Evolutionary conservation across 2,797 vertebrate genomes (phyloP), one percentile per base, ranked within the genome.

Genomic region (Sebastes itinus): DNA sequence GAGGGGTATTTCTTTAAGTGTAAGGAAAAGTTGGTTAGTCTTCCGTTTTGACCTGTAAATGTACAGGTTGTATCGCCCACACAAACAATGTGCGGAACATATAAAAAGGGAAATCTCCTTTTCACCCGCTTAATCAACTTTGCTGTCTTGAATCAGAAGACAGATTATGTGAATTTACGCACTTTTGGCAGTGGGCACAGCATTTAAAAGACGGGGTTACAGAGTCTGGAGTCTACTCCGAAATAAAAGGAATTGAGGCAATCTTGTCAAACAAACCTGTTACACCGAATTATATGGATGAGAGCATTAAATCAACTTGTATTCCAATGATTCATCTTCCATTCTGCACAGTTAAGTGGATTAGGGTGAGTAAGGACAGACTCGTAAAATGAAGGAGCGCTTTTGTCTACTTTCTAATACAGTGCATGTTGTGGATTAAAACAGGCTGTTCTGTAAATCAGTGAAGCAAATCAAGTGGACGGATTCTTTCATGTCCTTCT

Each of bases 331-430:
- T 74, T 87, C 66, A 83, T 65, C 58, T 27, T 77, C 55, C 59
- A 54, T 84, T 71, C 18, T 52, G 67, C 62, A 78, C 56, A 49
- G 65, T 73, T 86, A 81, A 84, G 61, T 81, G 78, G 81, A 86
- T 82, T 78, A 75, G 30, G 32, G 25, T 67, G 25, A 75, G 25
- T 75, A 72, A 72, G 20, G 82, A 63, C 52, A 74, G 32, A 71
- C 5, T 67, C 32, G 14, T 23, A 72, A 81, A 74, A 72, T 16
- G 2, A 81, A 74, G 52, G 13, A 38, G 56, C 13, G 10, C 28
- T 58, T 78, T 79, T 78, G 55, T 78, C 42, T 63, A 13, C 52
- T 72, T 72, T 62, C n/a, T 77, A 32, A 78, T 22, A 25, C n/a
- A 25, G n/a, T 23, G 2, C 28, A 64, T 70, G 59, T 59, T 56